Evolutionary conservation across 2,888 invertebrate genomes (phyloP).

Genomic region (Zonitis immaculata): DNA sequence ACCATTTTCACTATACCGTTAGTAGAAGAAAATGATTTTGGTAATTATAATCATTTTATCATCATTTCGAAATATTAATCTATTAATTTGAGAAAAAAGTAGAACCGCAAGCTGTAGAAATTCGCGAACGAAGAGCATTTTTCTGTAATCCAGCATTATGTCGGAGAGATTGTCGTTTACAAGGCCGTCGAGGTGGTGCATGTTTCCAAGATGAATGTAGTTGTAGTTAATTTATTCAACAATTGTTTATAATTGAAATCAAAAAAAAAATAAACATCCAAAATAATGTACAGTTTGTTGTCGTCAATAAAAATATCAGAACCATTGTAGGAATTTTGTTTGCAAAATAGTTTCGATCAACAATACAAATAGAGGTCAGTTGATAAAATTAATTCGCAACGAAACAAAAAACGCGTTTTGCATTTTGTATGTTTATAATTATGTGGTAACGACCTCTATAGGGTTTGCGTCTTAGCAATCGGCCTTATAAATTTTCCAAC

Average conservation of each 20-base stretch:
- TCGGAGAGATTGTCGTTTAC: not conserved
- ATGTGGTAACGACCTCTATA: too few species aligned
- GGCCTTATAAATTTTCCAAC: not conserved
- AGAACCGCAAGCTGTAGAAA: not conserved
- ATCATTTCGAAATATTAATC: not conserved
- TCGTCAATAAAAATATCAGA: too few species aligned
- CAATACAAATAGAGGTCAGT: too few species aligned
- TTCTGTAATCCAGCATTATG: not conserved
- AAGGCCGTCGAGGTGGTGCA: not conserved
- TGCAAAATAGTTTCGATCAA: too few species aligned
- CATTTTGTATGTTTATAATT: not conserved
- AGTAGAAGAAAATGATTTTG: not conserved
- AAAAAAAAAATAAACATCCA: conserved; percentile 9
- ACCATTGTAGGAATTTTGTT: too few species aligned
- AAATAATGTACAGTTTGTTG: too few species aligned
- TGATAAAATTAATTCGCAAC: too few species aligned
- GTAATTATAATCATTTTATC: not conserved
- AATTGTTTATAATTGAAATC: not conserved
- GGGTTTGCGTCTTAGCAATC: too few species aligned
- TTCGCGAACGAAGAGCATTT: not conserved
- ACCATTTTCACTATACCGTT: not conserved
- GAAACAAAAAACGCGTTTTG: too few species aligned
- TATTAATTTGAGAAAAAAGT: not conserved
- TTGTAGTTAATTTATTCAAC: not conserved
- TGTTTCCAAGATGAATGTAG: not conserved